Evolutionary conservation across 2,113 vertebrate species (phyloP), one percentile per base, ranked within the genome.

Genomic region (Malurus elegans): DNA sequence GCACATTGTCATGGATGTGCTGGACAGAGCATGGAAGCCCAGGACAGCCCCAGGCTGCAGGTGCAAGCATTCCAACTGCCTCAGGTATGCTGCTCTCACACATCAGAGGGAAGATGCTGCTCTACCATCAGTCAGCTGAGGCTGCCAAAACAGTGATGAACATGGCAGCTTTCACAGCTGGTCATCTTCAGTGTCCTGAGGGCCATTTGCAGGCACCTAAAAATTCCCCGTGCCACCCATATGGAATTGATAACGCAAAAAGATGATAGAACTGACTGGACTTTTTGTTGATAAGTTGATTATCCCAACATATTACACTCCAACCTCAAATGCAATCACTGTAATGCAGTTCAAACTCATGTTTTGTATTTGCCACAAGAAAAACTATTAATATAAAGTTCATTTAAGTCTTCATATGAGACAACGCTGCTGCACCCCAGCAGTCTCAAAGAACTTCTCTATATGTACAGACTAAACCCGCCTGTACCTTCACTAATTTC

Each of bases 1-100:
- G 47, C 40, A 20, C 17, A 6, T 0, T 6, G n/a, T 32, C 56
- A 2, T 0, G 1, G 8, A 18, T 18, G 25, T 34, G 47, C 51
- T 44, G 48, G 14, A 44, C 34, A 79, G 12, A 10, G 29, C 29
- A 34, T 1, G 2, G 14, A 69, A 86, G 36, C 17, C 12, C 1
- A 0, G 36, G 21, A 56, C 2, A 0, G 16, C 8, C 38, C 23
- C 56, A 28, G 71, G 24, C 16, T 78, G 36, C 1, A 0, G 18
- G 11, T 56, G 14, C 6, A 28, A 92, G 38, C 28, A 20, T 20
- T 36, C 47, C 4, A 7, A 1, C 31, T 16, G 15, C 51, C 23
- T 71, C 60, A 16, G 14, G 5, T 14, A 9, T 18, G n/a, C 38
- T 66, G 32, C 26, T 48, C 54, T 61, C 45, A 18, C 19, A 14